Percentiles rank a stretch among this genome's conserved stretches.
Evolutionary conservation across 2,797 vertebrate genomes (phyloP).

Genomic region (Setipinna tenuifilis): DNA sequence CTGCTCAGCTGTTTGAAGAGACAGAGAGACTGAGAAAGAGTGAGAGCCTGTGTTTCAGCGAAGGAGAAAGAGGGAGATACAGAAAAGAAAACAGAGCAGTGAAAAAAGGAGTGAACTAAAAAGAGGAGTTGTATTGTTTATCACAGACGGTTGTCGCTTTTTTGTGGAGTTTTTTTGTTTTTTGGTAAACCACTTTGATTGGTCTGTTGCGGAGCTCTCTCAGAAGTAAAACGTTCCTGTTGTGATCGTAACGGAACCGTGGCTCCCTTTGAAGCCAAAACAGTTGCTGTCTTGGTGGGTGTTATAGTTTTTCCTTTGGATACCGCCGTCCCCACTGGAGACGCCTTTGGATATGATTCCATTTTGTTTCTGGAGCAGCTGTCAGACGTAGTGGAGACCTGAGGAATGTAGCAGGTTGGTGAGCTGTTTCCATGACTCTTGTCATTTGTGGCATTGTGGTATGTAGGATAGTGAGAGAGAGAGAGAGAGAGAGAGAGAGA

Average conservation of each 20-base stretch:
- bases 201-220: background rate
- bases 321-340: background rate
- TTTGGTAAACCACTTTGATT: background rate
- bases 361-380: background rate
- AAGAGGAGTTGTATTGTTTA: conserved; percentile 10
- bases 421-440: conserved; percentile 28
- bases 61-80: conserved; percentile 15
- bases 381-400: conserved; percentile 29
- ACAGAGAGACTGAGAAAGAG: background rate
- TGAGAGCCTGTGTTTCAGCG: conserved; percentile 14
- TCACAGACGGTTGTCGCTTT: background rate
- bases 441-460: conserved; percentile 7
- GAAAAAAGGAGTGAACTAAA: conserved; percentile 11
- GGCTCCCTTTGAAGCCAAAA: background rate
- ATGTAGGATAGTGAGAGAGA: conserved; percentile 7
- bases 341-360: background rate
- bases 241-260: background rate
- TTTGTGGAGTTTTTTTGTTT: background rate
- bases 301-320: background rate
- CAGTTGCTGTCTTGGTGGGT: background rate
- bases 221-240: background rate
- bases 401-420: conserved; percentile 49
- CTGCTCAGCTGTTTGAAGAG: conserved; percentile 25
- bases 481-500: conserved; percentile 22
- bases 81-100: background rate